Conservation (phyloP, 1,140 invertebrate genomes). For the Trichonephila inaurata region DNA sequence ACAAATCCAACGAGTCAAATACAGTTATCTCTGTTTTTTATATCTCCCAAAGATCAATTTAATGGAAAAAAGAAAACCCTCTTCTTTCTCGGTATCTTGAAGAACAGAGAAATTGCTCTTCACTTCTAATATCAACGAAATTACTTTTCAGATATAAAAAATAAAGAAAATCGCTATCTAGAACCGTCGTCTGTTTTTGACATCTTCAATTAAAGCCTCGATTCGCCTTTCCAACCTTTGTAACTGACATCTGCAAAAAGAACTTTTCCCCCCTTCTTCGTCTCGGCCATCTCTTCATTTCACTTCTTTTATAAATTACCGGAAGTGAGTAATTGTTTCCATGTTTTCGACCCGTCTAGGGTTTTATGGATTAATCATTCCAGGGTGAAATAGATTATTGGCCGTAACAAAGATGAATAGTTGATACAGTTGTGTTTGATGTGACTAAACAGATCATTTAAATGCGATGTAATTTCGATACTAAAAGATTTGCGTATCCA, state of each 20-base stretch:
- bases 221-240: constrained; percentile 52
- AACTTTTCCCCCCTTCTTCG: background rate
- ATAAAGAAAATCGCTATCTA: constrained; percentile 23
- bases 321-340: constrained; percentile 66
- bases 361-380: constrained; percentile 28
- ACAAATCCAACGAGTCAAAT: constrained; percentile 11
- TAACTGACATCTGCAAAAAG: constrained; percentile 59
- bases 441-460: background rate
- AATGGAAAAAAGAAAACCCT: background rate
- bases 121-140: constrained; percentile 62
- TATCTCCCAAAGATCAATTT: constrained; percentile 27
- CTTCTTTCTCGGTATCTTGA: background rate
- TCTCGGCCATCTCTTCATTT: constrained; percentile 3
- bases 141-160: constrained; percentile 71
- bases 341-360: constrained; percentile 48
- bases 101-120: constrained; percentile 15
- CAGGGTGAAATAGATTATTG: constrained; percentile 14
- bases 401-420: constrained; percentile 13
- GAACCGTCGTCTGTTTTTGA: constrained; percentile 61
- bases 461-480: background rate
- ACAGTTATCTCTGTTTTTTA: constrained; percentile 14
- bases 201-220: constrained; percentile 73
- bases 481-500: too few relatives aligned
- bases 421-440: constrained; percentile 28
- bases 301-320: constrained; percentile 56